Evolutionary conservation across 2,797 vertebrate species (phyloP).

Genomic region (Chelon labrosus): DNA sequence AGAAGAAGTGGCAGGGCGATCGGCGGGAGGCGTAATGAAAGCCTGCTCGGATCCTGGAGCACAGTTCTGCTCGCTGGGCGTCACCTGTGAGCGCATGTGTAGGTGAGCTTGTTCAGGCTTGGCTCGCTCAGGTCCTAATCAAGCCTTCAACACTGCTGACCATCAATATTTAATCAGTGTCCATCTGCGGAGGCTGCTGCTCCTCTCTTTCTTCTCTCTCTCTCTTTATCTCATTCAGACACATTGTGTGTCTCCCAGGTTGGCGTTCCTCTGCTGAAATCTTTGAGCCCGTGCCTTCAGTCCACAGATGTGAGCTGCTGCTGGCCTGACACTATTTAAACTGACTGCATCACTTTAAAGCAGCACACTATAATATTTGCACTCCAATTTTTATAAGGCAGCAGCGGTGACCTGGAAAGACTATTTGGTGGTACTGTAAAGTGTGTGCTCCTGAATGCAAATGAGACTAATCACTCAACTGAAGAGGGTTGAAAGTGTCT

Average conservation of each 20-base stretch:
- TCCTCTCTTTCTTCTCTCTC: conserved; percentile 41
- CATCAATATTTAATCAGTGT: conserved; percentile 80
- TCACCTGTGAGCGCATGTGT: conserved; percentile 31
- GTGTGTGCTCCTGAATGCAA: conserved; percentile 41
- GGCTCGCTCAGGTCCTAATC: conserved; percentile 63
- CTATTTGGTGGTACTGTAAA: conserved; percentile 10
- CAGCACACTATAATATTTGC: background rate
- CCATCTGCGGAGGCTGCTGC: conserved; percentile 70
- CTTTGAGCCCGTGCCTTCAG: conserved; percentile 33
- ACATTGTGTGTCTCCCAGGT: conserved; percentile 35
- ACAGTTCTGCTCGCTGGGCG: conserved; percentile 36
- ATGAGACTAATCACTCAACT: conserved; percentile 61
- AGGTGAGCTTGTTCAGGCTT: conserved; percentile 37
- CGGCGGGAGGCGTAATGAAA: conserved; percentile 59
- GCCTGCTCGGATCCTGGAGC: conserved; percentile 45
- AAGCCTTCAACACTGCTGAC: conserved; percentile 68
- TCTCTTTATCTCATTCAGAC: conserved; percentile 7
- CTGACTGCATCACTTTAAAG: conserved; percentile 30
- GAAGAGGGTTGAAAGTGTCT: conserved; percentile 39
- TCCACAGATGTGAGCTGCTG: conserved; percentile 10
- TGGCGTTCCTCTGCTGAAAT: conserved; percentile 16
- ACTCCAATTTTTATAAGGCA: conserved; percentile 37
- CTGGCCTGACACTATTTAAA: conserved; percentile 33
- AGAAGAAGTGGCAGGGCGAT: conserved; percentile 48
- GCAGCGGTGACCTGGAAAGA: conserved; percentile 49